A percentile compares a stretch with the other conserved stretches of the same genome.
phyloP scores from a whole-genome alignment of 2,113 vertebrate genomes.

The Chaetura pelagica region DNA sequence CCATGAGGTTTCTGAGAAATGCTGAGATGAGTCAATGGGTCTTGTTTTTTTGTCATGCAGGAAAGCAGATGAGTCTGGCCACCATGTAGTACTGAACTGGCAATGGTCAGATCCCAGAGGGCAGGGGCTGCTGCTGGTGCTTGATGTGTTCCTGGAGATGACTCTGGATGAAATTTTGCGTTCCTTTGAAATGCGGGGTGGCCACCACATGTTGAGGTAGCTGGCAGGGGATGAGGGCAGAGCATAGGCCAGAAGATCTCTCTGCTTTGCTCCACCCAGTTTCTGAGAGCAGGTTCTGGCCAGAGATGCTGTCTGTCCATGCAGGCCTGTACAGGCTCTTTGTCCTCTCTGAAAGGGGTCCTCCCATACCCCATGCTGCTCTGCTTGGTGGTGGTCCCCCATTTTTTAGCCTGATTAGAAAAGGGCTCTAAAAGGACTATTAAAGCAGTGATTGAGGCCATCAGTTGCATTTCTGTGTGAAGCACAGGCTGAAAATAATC shows the following conservation, averaged over 20 bases:
- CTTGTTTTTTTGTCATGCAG: accelerated
- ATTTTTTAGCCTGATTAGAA: background rate
- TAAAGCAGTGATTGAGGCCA: background rate
- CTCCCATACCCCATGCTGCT: background rate
- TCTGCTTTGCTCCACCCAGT: background rate
- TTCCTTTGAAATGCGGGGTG: background rate
- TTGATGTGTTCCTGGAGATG: background rate
- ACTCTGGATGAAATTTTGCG: background rate
- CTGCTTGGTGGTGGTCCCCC: background rate
- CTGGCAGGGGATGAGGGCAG: background rate
- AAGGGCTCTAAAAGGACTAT: background rate
- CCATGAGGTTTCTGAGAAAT: background rate
- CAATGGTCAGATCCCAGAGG: background rate
- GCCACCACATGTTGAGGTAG: background rate
- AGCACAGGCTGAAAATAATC: background rate
- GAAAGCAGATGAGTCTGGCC: background rate
- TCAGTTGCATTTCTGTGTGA: background rate
- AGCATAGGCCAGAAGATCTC: background rate
- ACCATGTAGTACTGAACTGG: background rate
- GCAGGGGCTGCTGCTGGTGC: background rate
- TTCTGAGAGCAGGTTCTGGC: background rate
- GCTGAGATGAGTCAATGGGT: background rate
- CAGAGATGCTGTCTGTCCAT: accelerated
- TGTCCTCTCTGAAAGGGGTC: background rate
- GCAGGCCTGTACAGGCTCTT: background rate